Evolutionary conservation across 2,113 vertebrate genomes (phyloP), one percentile per base, ranked within the genome.

Genomic region (Ovis canadensis): DNA sequence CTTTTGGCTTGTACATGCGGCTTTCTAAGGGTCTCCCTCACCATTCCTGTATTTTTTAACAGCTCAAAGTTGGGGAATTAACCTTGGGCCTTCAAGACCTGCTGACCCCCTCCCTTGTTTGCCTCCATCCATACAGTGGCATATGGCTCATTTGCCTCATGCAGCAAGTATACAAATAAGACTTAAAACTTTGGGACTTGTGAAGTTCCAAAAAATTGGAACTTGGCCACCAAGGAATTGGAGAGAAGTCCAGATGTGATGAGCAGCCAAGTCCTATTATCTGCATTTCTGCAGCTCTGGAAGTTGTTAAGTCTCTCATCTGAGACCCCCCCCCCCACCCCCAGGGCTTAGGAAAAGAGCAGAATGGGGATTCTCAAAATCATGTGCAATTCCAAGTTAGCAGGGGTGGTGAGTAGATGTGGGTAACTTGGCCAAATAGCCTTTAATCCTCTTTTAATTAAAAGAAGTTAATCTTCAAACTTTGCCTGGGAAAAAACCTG

Each of bases 391-490:
- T 92, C 50, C 55, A 71, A 4, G 84, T 94, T 59, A 64, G 29
- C 40, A 94, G 31, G 11, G 62, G 33, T 36, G 1, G 62, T 71
- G 4, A 27, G 13, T 43, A 31, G 25, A 83, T 17, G 6, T 15
- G 43, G 64, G 43, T 85, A 17, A 9, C 27, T 86, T 91, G 54
- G 60, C 43, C 45, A 64, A 50, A 50, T n/a, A 90, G 31, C 25
- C 90, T 77, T 90, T 93, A 94, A 87, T 95, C 86, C 27, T 40
- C 33, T 94, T 92, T 96, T 83, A 92, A 88, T 97, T 64, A 97
- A 91, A 86, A 81, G 33, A 92, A 52, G 52, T 45, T 62, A 45
- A 36, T 54, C 78, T 36, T 88, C 64, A 64, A 83, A 19, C 23
- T 29, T 94, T 95, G 62, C 27, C 55, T 54, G 71, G 45, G 25